Evolutionary conservation across 2,888 invertebrate genomes (phyloP).

Genomic region (Punctoribates punctum): DNA sequence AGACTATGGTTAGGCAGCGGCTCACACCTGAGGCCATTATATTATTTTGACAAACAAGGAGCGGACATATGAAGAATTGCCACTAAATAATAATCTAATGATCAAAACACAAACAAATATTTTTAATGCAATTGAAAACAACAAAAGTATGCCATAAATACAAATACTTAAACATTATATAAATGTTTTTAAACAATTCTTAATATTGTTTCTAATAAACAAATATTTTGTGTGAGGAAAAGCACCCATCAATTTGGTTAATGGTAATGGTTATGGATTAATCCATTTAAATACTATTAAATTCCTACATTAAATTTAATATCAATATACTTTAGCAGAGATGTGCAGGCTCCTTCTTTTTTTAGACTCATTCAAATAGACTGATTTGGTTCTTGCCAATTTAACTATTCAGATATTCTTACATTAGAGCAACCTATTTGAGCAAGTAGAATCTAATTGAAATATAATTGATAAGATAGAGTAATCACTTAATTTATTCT

Average conservation of each 20-base stretch:
- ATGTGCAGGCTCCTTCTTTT: no score
- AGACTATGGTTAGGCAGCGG: background rate
- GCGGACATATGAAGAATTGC: slow-evolving; percentile 15
- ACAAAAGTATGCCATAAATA: slow-evolving; percentile 13
- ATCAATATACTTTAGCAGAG: no score
- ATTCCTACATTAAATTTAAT: no score
- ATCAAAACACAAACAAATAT: slow-evolving; percentile 31
- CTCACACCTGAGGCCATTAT: slow-evolving; percentile 17
- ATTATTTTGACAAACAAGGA: slow-evolving; percentile 31
- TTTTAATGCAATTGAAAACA: background rate
- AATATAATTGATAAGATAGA: no score
- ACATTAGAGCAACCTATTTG: no score
- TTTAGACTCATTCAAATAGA: no score
- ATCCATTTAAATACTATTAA: no score
- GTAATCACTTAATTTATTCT: no score
- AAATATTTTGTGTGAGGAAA: background rate
- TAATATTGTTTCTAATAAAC: background rate
- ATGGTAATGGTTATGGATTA: no score
- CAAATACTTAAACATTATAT: background rate
- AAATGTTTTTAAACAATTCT: background rate
- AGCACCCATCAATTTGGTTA: background rate
- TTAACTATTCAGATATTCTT: no score
- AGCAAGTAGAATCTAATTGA: no score
- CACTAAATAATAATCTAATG: slow-evolving; percentile 22
- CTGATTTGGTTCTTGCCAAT: no score